Conservation (phyloP, 2,797 vertebrate genomes). For the Thaleichthys pacificus region DNA sequence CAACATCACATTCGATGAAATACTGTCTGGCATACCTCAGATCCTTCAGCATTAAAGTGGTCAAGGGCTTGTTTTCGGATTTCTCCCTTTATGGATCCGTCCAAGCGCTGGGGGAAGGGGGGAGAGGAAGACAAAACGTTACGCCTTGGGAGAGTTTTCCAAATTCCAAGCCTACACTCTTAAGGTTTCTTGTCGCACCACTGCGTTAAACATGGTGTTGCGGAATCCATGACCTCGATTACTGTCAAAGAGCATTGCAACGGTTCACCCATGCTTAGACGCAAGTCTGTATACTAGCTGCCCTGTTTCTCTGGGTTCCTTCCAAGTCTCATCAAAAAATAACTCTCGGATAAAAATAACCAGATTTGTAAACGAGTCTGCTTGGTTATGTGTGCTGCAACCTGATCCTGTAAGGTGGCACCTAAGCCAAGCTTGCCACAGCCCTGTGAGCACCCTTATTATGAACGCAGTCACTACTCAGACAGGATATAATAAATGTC, state of each 20-base stretch:
- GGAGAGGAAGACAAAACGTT: conserved; percentile 18
- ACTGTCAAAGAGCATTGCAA: conserved; percentile 10
- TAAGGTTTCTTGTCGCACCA: conserved; percentile 11
- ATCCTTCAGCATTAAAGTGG: conserved; percentile 99
- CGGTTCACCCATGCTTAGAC: neutral
- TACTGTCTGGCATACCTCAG: conserved; percentile 82
- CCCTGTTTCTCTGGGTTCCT: conserved; percentile 40
- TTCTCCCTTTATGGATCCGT: conserved; percentile 98
- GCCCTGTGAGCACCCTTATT: conserved; percentile 6
- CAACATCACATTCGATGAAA: neutral
- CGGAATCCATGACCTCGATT: neutral
- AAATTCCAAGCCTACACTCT: neutral
- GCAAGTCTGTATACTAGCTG: conserved; percentile 37
- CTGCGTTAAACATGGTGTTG: conserved; percentile 12
- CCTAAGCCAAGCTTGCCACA: conserved; percentile 5
- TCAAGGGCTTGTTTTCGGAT: conserved; percentile 97
- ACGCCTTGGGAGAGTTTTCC: conserved; percentile 17
- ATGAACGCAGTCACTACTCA: conserved; percentile 14
- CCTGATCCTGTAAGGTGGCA: conserved; percentile 37
- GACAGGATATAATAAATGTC: neutral
- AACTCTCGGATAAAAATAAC: conserved; percentile 85
- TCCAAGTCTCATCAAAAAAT: conserved; percentile 69
- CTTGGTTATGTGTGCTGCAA: conserved; percentile 53
- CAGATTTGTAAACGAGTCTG: conserved; percentile 47
- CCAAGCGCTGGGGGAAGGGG: conserved; percentile 81